These are phyloP conservation scores for Fukomys damarensis DNA, from an alignment of 2,113 vertebrate species.

Conservation along the genomic window DNA sequence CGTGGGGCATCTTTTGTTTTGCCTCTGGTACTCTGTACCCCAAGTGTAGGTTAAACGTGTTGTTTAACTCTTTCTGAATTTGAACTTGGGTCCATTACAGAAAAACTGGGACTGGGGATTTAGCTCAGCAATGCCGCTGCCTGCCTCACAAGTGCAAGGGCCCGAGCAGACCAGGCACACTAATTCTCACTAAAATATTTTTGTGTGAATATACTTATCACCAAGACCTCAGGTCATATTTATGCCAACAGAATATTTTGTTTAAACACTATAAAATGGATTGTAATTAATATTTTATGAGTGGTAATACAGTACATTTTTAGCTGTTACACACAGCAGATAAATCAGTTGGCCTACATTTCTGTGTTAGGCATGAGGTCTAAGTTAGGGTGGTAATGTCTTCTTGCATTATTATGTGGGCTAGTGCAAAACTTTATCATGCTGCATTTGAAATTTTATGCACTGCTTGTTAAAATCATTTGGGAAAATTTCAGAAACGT, in stretches of 20 bases:
- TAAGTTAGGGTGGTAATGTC: neutral
- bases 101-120: no score
- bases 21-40: neutral
- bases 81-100: neutral
- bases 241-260: conserved; percentile 41
- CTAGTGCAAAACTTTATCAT: neutral
- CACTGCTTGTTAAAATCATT: neutral
- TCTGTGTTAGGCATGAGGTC: neutral
- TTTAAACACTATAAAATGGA: neutral
- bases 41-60: neutral
- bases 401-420: neutral
- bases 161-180: neutral
- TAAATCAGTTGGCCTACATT: neutral
- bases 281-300: conserved; percentile 17
- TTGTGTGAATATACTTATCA: neutral
- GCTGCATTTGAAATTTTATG: neutral
- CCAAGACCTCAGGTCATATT: conserved; percentile 20
- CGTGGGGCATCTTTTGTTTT: neutral
- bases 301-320: neutral
- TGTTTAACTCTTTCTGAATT: conserved; percentile 29
- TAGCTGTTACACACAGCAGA: neutral
- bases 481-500: neutral
- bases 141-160: no score
- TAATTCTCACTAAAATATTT: conserved; percentile 28
- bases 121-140: no score